Evolutionary conservation across 2,888 invertebrate species (phyloP), one percentile per base, ranked within the genome.

Genomic region (Megastigmus dorsalis): DNA sequence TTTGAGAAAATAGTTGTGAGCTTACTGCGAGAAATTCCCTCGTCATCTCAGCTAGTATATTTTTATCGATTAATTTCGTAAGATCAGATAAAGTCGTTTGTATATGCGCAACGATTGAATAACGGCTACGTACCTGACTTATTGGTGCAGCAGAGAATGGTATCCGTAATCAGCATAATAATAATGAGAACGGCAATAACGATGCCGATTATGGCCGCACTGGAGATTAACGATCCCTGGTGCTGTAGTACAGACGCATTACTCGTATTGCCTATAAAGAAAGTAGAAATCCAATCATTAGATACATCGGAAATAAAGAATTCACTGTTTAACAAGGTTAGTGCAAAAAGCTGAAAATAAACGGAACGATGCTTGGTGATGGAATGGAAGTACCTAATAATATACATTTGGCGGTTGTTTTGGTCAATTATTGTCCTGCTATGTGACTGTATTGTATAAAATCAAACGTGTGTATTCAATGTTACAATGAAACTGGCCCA

Each of bases 171-270:
- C 80, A 92, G 84, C 75, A 92, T 87, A 78, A 97, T 90, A 81
- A 97, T 89, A 76, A 97, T 90, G 77, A 97, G 91, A 79, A 95
- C 89, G 48, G 93, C 94, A 74, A 97, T 90, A 36, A 97, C 95
- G 81, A 97, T 93, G 77, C 95, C 95, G 81, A 97, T 94, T 82
- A 97, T 95, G 71, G 94, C 92, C 13, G 93, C 92, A 82, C 93
- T 94, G 80, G 93, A 93, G 77, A 94, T 89, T 62, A 91, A 87
- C 73, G 92, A 90, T 33, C 85, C 88, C 52, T 89, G 88, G 68
- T 89, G 88, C 75, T 82, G 83, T 38, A 84, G 80, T 52, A 86
- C 85, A n/a, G 84, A 80, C 36, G 77, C 73, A 26, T 77, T 71
- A 33, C 70, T 72, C 38, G 52, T 50, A 54, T 65, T 77, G 80